Conservation (phyloP, 2,797 vertebrate genomes). For the Tragopan temminckii region DNA sequence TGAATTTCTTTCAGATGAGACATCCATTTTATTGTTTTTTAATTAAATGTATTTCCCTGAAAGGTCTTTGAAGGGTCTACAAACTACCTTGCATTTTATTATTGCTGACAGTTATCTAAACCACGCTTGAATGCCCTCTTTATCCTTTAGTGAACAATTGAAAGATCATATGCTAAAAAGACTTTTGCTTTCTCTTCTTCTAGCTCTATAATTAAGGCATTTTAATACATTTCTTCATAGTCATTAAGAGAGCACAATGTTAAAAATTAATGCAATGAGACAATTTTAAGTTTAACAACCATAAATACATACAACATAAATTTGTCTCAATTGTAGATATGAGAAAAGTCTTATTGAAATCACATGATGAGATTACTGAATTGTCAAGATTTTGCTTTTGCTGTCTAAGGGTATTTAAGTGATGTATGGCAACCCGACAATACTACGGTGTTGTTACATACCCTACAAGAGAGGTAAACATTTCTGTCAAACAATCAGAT, state of each 20-base stretch:
- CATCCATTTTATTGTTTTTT: constrained; percentile 81
- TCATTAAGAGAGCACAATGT: constrained; percentile 77
- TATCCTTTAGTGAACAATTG: constrained; percentile 82
- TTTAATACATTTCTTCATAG: constrained; percentile 78
- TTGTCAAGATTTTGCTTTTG: constrained; percentile 45
- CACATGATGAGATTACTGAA: constrained; percentile 58
- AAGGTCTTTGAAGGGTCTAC: constrained; percentile 77
- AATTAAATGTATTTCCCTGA: constrained; percentile 81
- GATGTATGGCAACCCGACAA: constrained; percentile 54
- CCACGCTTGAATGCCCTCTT: constrained; percentile 83
- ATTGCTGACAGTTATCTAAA: constrained; percentile 83
- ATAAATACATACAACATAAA: constrained; percentile 75
- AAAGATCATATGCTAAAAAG: constrained; percentile 83
- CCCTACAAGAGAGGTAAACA: constrained; percentile 37
- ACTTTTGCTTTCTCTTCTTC: constrained; percentile 76
- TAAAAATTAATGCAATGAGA: constrained; percentile 81
- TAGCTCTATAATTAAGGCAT: constrained; percentile 83
- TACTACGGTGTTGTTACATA: constrained; percentile 39
- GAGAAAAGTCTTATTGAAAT: constrained; percentile 66
- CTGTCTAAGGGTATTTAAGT: constrained; percentile 60
- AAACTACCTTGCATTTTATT: constrained; percentile 81
- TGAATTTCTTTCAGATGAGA: constrained; percentile 77
- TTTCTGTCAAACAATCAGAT: constrained; percentile 53
- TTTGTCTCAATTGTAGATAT: constrained; percentile 69
- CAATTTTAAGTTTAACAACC: constrained; percentile 80